These are phyloP conservation scores for Trogon surrucura DNA, from an alignment of 2,113 vertebrate genomes.

Conservation along the genomic window DNA sequence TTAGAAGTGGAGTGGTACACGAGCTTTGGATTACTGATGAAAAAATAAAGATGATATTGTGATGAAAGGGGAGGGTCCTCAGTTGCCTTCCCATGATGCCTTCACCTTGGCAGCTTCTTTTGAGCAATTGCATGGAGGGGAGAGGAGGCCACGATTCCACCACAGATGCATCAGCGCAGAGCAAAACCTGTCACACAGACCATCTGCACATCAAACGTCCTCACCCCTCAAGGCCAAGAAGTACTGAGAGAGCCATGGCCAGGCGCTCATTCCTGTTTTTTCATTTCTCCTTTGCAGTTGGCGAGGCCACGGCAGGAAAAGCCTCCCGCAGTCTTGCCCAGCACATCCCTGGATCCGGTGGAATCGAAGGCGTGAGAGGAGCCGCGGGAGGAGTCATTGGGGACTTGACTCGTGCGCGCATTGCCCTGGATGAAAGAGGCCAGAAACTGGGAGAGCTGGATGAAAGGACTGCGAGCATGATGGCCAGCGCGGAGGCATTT, in stretches of 20 bases:
- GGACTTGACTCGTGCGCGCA: conserved; percentile 90
- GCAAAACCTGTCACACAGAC: accelerated
- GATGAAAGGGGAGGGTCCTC: not conserved
- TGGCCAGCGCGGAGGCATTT: conserved; percentile 93
- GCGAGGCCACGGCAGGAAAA: conserved; percentile 93
- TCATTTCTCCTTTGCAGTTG: conserved; percentile 77
- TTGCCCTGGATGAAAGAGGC: conserved; percentile 94
- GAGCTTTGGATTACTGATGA: not conserved
- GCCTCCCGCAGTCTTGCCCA: conserved; percentile 93
- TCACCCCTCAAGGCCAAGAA: accelerated
- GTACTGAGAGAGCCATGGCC: not conserved
- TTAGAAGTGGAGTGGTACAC: not conserved
- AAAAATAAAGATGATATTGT: not conserved
- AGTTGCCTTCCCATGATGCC: not conserved
- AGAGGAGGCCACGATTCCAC: accelerated
- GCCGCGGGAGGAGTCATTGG: conserved; percentile 89
- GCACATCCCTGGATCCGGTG: conserved; percentile 92
- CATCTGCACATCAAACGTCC: accelerated
- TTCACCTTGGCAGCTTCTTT: not conserved
- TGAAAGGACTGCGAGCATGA: conserved; percentile 93
- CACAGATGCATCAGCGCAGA: not conserved
- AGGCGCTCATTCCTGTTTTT: not conserved
- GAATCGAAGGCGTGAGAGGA: conserved; percentile 90
- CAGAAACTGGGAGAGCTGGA: conserved; percentile 96
- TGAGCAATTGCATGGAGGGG: not conserved